Conservation (phyloP, 2,113 vertebrate species). For the Jacana jacana region DNA sequence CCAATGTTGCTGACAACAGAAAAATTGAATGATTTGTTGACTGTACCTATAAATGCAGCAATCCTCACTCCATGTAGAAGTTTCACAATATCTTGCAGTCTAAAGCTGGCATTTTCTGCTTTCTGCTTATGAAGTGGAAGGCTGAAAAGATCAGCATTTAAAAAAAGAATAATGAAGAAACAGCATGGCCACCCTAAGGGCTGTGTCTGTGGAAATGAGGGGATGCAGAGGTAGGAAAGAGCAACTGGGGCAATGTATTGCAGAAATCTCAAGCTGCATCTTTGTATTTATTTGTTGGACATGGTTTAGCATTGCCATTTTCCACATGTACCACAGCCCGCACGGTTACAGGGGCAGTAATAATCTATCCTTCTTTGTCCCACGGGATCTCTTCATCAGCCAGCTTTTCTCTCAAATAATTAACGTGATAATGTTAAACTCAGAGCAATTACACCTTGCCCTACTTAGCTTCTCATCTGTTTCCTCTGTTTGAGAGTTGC, state of each 20-base stretch:
- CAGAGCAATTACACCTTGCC: not conserved
- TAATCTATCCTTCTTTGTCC: not conserved
- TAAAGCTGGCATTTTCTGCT: not conserved
- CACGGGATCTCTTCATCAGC: not conserved
- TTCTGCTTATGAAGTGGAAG: not conserved
- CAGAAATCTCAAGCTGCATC: not conserved
- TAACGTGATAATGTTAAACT: not conserved
- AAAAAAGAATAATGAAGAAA: not conserved
- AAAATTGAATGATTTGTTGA: slow-evolving; percentile 7
- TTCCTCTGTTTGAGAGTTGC: not conserved
- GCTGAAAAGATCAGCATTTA: not conserved
- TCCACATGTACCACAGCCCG: rapidly evolving
- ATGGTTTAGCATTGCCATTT: not conserved
- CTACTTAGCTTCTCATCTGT: not conserved
- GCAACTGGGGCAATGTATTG: not conserved
- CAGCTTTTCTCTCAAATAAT: not conserved
- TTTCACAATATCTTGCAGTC: not conserved
- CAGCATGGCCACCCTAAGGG: not conserved
- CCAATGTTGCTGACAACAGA: not conserved
- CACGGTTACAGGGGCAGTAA: not conserved
- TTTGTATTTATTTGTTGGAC: not conserved
- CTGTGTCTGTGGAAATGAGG: not conserved
- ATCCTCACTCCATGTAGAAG: not conserved
- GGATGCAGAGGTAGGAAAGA: not conserved
- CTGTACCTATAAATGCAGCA: not conserved